Percentiles rank a stretch among this genome's conserved stretches.
phyloP scores from a whole-genome alignment of 2,888 invertebrate genomes.

The Drosophila cyrtoloma region DNA sequence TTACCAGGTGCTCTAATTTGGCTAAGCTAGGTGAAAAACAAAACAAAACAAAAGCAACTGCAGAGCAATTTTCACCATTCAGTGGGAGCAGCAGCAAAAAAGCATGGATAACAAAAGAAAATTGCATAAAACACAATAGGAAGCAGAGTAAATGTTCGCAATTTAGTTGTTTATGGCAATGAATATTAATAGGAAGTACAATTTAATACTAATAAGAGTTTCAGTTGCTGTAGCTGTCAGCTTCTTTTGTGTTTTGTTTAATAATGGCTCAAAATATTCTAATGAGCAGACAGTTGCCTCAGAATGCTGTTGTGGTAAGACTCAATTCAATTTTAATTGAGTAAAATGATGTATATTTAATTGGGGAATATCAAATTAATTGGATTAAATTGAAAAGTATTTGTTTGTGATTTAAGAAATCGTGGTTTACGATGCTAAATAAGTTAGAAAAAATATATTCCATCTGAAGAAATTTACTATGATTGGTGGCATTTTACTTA shows the following conservation, averaged over 20 bases:
- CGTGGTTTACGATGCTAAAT: too few relatives aligned
- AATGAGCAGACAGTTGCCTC: constrained; percentile 1
- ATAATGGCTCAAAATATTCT: neutral
- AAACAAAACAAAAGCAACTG: neutral
- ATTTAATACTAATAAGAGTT: neutral
- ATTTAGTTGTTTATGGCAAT: neutral
- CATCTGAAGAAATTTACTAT: neutral
- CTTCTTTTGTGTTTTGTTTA: neutral
- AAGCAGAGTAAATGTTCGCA: too few relatives aligned
- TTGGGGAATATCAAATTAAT: too few relatives aligned
- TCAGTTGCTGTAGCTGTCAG: neutral
- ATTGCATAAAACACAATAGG: neutral
- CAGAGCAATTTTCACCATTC: neutral
- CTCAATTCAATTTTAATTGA: neutral
- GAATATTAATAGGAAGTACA: too few relatives aligned
- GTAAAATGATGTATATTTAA: neutral
- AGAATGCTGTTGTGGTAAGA: neutral
- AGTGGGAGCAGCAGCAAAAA: too few relatives aligned
- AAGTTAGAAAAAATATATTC: neutral
- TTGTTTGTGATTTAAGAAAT: neutral
- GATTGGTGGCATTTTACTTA: neutral
- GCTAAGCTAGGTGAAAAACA: neutral
- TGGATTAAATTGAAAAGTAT: neutral
- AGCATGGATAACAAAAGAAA: too few relatives aligned
- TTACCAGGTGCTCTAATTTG: constrained; percentile 9